Base-by-base conservation (phyloP, 2,888 invertebrate genomes). In the Torymus aiolomorphi region DNA sequence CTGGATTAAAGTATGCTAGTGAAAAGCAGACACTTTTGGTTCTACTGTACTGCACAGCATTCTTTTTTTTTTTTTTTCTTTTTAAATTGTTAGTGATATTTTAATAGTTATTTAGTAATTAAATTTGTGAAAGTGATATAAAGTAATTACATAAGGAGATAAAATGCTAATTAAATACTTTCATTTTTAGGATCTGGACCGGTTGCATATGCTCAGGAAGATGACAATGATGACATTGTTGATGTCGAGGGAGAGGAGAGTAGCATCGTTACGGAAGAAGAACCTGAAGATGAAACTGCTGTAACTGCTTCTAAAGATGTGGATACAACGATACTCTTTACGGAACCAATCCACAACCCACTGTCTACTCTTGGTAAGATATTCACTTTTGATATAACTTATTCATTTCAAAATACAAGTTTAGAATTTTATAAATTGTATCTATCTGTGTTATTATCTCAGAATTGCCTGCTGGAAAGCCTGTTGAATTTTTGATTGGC, bases 401-500 rank as follows among this genome's bases (percentile, higher is more conserved):
- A 75, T 75, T 67, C 42, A 42, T 42, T 18, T 57, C 51, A 70
- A 61, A 24, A 71, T 49, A 69, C 69, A 14, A 52, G 67, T 63
- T 0, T 59, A 76, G 59, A 42, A 42, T 42, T 42, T 70, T 78
- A 59, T 78, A 69, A 61, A 13, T 13, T 67, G 1, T n/a, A 69
- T 18, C 24, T 52, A 61, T 54, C 1, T 65, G 24, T 74, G 74
- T 81, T 89, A 54, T 81, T 84, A 83, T 90, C 89, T 14, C 89
- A 96, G 98, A 98, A 91, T 91, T 98, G 59, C 96, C 97, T 88
- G 98, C 97, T 84, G 98, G 99, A 61, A 94, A 94, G 87, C 94
- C 97, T 66, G 98, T 98, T 0, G 97, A 98, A 90, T 97, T 98
- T 91, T 92, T 99, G 0, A 97, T 99, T 82, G 98, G 99, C 24